Percentiles rank a stretch among this genome's conserved stretches.
phyloP scores from a whole-genome alignment of 2,797 vertebrate genomes.

The Smutsia gigantea region DNA sequence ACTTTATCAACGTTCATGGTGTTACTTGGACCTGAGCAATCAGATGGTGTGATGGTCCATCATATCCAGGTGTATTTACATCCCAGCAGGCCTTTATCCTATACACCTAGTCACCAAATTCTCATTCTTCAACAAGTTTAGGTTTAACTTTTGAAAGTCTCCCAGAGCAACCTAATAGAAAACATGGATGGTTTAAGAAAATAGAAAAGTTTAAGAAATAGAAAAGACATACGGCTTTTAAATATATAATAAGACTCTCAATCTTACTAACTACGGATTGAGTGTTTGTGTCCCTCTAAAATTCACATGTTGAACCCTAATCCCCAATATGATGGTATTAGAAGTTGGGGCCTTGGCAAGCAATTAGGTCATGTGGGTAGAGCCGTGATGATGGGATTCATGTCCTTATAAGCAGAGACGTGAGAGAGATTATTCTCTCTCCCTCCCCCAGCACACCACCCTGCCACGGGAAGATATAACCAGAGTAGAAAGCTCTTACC shows the following conservation, averaged over 20 bases:
- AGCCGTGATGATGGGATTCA: background rate
- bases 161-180: background rate
- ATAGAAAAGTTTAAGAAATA: conserved; percentile 3
- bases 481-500: background rate
- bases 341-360: background rate
- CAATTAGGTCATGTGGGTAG: background rate
- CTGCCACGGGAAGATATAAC: background rate
- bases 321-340: background rate
- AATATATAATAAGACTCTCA: conserved; percentile 22
- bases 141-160: background rate
- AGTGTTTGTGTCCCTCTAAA: background rate
- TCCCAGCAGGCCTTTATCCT: background rate
- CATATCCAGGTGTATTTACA: background rate
- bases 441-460: background rate
- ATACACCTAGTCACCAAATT: background rate
- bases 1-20: background rate
- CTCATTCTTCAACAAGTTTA: background rate
- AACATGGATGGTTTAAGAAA: conserved; percentile 10
- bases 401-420: background rate
- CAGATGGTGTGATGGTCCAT: background rate
- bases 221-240: conserved; percentile 11
- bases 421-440: background rate
- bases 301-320: background rate
- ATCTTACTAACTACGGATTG: background rate
- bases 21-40: background rate